phyloP scores from a whole-genome alignment of 2,797 vertebrate species.

The Astyanax mexicanus region DNA sequence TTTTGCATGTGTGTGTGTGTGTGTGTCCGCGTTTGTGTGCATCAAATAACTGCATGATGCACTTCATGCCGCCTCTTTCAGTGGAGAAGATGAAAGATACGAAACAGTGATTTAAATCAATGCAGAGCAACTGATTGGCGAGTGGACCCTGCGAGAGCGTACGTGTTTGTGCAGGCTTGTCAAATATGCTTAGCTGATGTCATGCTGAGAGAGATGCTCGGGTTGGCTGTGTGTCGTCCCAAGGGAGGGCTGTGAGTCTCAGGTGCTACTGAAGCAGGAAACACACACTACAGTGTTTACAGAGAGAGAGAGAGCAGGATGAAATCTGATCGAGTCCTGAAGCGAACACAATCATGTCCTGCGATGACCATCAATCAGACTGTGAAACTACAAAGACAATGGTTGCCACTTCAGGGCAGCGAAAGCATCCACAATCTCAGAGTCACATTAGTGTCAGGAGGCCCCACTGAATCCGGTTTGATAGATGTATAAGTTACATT shows the following conservation, averaged over 20 bases:
- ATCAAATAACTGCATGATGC: slow-evolving; percentile 5
- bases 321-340: slow-evolving; percentile 2
- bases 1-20: not conserved
- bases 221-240: not conserved
- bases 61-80: not conserved
- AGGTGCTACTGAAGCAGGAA: not conserved
- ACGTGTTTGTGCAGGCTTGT: slow-evolving; percentile 7
- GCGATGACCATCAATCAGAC: slow-evolving; percentile 35
- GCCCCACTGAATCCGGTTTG: not conserved
- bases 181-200: slow-evolving; percentile 15
- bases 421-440: not conserved
- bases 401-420: not conserved
- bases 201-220: slow-evolving; percentile 2
- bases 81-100: not conserved
- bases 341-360: not conserved
- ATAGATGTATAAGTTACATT: slow-evolving; percentile 23
- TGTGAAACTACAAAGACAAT: slow-evolving; percentile 1
- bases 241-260: slow-evolving; percentile 8
- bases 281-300: not conserved
- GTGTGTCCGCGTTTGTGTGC: not conserved
- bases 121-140: slow-evolving; percentile 12
- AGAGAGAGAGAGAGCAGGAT: not conserved
- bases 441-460: not conserved
- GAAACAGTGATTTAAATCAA: slow-evolving; percentile 25
- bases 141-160: not conserved